A percentile compares a stretch with the other conserved stretches of the same genome.
These are phyloP conservation scores for Macrobrachium nipponense DNA, from an alignment of 1,140 invertebrate genomes.

Conservation along the genomic window DNA sequence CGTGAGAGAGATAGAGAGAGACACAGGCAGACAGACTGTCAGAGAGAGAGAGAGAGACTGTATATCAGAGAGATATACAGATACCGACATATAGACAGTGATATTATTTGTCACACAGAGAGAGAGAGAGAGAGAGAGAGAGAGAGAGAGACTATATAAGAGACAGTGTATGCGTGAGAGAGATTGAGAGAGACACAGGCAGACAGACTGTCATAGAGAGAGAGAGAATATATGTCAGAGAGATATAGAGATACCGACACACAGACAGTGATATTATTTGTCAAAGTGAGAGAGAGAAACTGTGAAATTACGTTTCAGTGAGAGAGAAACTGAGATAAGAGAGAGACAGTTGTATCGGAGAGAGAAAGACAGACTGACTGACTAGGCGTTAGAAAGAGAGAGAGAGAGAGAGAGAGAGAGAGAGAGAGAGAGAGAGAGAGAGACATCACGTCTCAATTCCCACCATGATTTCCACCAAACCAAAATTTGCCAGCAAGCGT, in stretches of 20 bases:
- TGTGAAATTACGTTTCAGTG: no score
- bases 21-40: not conserved
- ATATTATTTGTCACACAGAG: no score
- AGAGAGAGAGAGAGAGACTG: slow-evolving; percentile 15
- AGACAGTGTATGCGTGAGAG: not conserved
- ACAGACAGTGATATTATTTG: not conserved
- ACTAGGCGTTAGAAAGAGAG: no score
- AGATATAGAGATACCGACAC: not conserved
- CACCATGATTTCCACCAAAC: no score
- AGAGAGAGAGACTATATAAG: slow-evolving; percentile 24
- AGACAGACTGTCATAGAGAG: not conserved
- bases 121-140: slow-evolving; percentile 23
- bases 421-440: slow-evolving; percentile 16
- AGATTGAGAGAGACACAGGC: not conserved
- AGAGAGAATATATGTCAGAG: not conserved
- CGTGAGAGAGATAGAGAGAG: no score
- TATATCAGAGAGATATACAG: not conserved
- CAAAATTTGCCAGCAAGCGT: no score
- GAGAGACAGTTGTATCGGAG: slow-evolving; percentile 11
- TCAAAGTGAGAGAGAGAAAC: not conserved
- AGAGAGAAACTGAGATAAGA: slow-evolving; percentile 7
- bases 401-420: slow-evolving; percentile 24
- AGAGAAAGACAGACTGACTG: not conserved
- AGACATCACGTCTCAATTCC: not conserved
- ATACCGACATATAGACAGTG: no score